phyloP scores from a whole-genome alignment of 1,140 invertebrate species.

The Nylanderia fulva region DNA sequence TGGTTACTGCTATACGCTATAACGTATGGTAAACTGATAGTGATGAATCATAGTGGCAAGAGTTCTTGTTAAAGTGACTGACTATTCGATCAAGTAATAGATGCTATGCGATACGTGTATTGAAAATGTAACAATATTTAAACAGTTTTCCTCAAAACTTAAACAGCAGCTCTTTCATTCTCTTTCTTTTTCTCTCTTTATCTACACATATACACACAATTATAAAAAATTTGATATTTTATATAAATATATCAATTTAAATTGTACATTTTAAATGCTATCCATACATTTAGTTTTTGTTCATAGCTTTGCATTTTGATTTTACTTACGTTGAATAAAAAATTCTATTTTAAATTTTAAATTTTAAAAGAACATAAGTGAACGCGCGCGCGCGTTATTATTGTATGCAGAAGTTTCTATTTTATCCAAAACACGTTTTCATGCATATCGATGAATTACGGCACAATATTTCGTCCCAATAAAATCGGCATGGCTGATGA shows the following conservation, averaged over 20 bases:
- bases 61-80: conserved; percentile 61
- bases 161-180: not conserved
- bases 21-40: conserved; percentile 65
- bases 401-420: conserved; percentile 8
- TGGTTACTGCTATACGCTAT: conserved; percentile 17
- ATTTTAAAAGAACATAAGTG: conserved; percentile 24
- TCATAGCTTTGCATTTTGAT: not conserved
- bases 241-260: not conserved
- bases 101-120: conserved; percentile 27
- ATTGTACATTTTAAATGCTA: not conserved
- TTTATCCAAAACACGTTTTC: conserved; percentile 54
- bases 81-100: conserved; percentile 19
- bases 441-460: conserved; percentile 76
- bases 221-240: conserved; percentile 1
- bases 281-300: not conserved
- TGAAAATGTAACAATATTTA: not conserved
- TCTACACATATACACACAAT: not conserved
- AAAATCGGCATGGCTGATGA: conserved; percentile 67
- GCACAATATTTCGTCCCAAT: conserved; percentile 74
- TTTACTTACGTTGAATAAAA: not conserved
- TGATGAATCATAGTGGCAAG: conserved; percentile 67
- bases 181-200: not conserved
- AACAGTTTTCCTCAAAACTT: not conserved
- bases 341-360: not conserved
- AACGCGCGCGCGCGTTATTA: conserved; percentile 33